Conservation (phyloP, 2,888 invertebrate genomes). For the Drosophila mercatorum region DNA sequence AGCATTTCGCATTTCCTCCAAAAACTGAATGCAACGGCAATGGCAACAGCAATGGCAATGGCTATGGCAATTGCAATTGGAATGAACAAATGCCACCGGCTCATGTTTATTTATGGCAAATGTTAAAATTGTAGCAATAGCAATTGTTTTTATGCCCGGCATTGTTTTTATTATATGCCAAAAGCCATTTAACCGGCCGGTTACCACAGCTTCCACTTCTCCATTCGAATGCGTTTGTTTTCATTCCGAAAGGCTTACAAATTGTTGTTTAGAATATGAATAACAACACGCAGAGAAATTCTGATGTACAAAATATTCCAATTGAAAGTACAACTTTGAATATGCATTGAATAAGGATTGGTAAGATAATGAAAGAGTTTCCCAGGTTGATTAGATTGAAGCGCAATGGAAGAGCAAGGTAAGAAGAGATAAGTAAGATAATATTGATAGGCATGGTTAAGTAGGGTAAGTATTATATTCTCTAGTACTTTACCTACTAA, state of each 20-base stretch:
- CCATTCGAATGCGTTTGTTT: constrained; percentile 15
- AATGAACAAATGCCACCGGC: constrained; percentile 45
- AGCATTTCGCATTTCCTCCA: constrained; percentile 63
- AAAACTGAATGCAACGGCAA: constrained; percentile 17
- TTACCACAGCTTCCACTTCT: constrained; percentile 14
- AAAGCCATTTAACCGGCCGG: constrained; percentile 55
- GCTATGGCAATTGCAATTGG: constrained; percentile 20
- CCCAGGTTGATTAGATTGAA: too few species aligned
- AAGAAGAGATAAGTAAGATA: too few species aligned
- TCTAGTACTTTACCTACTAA: too few species aligned
- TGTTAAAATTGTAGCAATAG: constrained; percentile 67
- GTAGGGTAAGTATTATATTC: too few species aligned
- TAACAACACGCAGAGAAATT: constrained; percentile 27
- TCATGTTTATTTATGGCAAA: constrained; percentile 77
- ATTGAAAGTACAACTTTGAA: too few species aligned
- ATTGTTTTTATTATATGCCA: constrained; percentile 77
- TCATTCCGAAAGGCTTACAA: constrained; percentile 32
- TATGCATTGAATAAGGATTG: too few species aligned
- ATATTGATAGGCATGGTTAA: too few species aligned
- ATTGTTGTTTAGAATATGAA: constrained; percentile 70
- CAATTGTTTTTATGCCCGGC: constrained; percentile 68
- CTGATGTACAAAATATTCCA: too few species aligned
- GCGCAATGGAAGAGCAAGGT: too few species aligned
- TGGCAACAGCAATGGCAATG: constrained; percentile 19
- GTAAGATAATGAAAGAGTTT: too few species aligned